Evolutionary conservation across 1,140 invertebrate species (phyloP).

Genomic region (Pygmarrhopalites habei): DNA sequence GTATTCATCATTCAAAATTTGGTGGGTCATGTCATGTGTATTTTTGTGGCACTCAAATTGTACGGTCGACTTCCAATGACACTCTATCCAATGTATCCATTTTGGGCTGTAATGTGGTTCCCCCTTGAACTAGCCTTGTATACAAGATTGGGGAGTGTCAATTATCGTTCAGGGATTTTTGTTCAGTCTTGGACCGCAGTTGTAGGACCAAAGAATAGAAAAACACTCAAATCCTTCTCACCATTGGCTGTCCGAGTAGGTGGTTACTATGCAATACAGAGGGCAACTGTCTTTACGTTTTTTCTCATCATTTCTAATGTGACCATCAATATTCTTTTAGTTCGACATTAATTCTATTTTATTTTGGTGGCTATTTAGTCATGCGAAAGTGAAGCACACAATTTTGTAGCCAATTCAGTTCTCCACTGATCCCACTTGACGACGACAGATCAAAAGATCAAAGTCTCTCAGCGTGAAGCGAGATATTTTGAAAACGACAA

Average conservation of each 20-base stretch:
- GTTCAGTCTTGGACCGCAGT: neutral
- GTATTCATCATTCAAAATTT: neutral
- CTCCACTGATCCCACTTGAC: too few species aligned
- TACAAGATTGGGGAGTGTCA: neutral
- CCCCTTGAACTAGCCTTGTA: neutral
- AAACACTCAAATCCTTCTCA: neutral
- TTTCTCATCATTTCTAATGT: neutral
- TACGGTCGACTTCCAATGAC: neutral
- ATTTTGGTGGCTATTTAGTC: too few species aligned
- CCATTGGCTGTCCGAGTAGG: neutral
- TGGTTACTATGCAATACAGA: neutral
- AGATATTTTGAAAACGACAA: too few species aligned
- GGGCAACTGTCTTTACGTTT: neutral
- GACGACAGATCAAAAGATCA: too few species aligned
- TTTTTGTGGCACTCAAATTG: neutral
- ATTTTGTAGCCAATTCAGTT: too few species aligned
- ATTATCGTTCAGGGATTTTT: neutral
- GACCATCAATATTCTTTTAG: neutral
- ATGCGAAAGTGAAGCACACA: too few species aligned
- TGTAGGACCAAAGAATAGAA: neutral
- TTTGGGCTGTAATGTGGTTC: neutral
- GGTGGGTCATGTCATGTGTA: neutral
- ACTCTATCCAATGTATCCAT: neutral
- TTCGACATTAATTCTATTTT: neutral
- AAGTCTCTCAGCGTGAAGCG: too few species aligned